A percentile compares a stretch with the other conserved stretches of the same genome.
phyloP scores from a whole-genome alignment of 2,888 invertebrate species.

The Incurvaria masculella region DNA sequence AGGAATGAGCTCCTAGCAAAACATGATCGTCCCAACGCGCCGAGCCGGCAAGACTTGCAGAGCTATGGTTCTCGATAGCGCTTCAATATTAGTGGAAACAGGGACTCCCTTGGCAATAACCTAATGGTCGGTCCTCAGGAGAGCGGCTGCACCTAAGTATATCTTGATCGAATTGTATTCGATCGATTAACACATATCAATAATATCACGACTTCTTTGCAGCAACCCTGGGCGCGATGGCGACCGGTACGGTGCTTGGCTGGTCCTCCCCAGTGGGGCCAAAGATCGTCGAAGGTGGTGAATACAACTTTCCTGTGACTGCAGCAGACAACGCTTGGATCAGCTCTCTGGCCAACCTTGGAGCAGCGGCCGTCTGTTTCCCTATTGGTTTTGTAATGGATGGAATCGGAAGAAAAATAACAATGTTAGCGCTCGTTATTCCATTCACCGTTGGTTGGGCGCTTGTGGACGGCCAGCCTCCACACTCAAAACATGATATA shows the following conservation, averaged over 20 bases:
- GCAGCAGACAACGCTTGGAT: conserved; percentile 64
- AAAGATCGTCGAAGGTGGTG: conserved; percentile 36
- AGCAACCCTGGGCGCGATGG: conserved; percentile 76
- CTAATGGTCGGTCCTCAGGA: no score
- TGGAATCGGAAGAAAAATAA: conserved; percentile 67
- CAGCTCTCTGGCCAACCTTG: conserved; percentile 67
- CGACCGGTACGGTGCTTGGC: conserved; percentile 70
- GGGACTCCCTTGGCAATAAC: no score
- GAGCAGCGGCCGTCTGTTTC: conserved; percentile 69
- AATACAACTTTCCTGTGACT: conserved; percentile 55
- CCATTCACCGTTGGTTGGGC: conserved; percentile 75
- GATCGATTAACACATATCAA: no score
- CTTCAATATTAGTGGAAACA: no score
- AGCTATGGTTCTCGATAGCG: no score
- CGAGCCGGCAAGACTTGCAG: no score
- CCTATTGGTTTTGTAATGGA: conserved; percentile 70
- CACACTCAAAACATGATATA: no score
- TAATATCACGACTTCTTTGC: conserved; percentile 28
- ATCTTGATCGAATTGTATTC: no score
- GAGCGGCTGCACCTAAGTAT: no score
- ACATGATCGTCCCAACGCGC: no score
- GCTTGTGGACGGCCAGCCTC: no score
- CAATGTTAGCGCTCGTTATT: conserved; percentile 61
- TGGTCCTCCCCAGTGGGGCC: conserved; percentile 74
- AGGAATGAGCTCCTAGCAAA: no score